Evolutionary conservation across 2,113 vertebrate genomes (phyloP), one percentile per base, ranked within the genome.

Genomic region (Acanthochromis polyacanthus): DNA sequence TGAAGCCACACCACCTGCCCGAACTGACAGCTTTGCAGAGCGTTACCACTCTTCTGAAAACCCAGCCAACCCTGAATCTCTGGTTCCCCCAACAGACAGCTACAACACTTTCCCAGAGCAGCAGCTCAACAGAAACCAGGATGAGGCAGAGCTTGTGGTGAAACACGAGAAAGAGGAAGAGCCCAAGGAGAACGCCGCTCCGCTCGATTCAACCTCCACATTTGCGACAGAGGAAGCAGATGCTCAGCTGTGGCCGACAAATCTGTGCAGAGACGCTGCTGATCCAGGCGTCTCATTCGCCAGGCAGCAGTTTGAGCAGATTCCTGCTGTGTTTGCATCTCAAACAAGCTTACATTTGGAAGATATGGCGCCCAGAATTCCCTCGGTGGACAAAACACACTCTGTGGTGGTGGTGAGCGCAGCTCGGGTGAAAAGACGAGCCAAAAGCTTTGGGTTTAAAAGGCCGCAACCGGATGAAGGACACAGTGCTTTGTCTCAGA

Each of bases 91-190:
- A 0, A 1, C 43, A 0, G 75, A 55, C 1, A 1, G n/a, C 60
- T 71, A 53, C 57, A 0, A 1, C 68, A 0, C 38, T 10, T 86
- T 83, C 57, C 51, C 80, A 1, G 84, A 70, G 22, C 77, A 67
- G 78, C 82, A 69, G 45, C 56, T 32, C 0, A 32, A 53, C 71
- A 7, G 12, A 5, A 9, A 32, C 57, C 67, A 43, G 1, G 43
- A 3, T 1, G 72, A 59, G 10, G 11, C 68, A 0, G 80, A 83
- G 12, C 71, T 88, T 0, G 1, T 48, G 0, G 80, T 93, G 55
- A 94, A 94, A 72, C 62, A 60, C 0, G 88, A 92, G 73, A 28
- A 50, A 20, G 78, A 81, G 22, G 83, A 87, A 4, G 81, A 69
- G 30, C 53, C 63, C 0, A 46, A 80, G 0, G 76, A 83, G 38